phyloP scores from a whole-genome alignment of 1,140 invertebrate species.

The Euwallacea fornicatus region DNA sequence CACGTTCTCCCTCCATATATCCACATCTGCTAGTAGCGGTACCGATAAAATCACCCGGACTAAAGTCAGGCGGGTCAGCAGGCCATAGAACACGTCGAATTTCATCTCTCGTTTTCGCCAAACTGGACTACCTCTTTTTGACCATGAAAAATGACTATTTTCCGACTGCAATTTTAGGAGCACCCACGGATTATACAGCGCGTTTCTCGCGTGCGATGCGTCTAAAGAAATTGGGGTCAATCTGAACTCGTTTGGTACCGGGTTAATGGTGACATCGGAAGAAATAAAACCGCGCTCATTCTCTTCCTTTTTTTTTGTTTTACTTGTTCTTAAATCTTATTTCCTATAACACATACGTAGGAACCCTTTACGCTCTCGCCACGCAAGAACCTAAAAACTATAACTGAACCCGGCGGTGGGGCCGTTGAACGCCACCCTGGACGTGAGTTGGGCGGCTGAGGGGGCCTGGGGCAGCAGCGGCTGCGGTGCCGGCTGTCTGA shows the following conservation, averaged over 20 bases:
- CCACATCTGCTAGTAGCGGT: conserved; percentile 22
- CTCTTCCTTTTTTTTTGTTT: too few species aligned
- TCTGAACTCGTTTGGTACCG: too few species aligned
- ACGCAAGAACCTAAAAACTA: conserved; percentile 13
- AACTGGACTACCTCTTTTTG: too few species aligned
- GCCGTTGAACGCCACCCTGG: conserved; percentile 27
- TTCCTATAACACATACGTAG: background rate
- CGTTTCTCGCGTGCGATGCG: too few species aligned
- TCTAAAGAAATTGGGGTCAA: too few species aligned
- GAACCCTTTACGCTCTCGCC: background rate
- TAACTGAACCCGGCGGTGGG: conserved; percentile 24
- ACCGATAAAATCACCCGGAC: conserved; percentile 4
- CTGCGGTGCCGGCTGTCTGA: background rate
- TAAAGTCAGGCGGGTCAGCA: conserved; percentile 7
- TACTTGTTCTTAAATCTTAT: too few species aligned
- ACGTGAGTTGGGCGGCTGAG: conserved; percentile 12
- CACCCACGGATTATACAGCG: too few species aligned
- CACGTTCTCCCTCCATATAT: conserved; percentile 42
- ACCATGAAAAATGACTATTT: too few species aligned
- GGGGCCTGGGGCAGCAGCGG: conserved; percentile 1
- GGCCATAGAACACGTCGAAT: conserved; percentile 29
- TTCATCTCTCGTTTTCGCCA: conserved; percentile 25
- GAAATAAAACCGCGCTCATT: too few species aligned
- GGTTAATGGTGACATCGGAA: too few species aligned
- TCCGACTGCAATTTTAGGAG: too few species aligned